A percentile compares a stretch with the other conserved stretches of the same genome.
Conservation (phyloP, 1,140 invertebrate species). For the Octopus sinensis region DNA sequence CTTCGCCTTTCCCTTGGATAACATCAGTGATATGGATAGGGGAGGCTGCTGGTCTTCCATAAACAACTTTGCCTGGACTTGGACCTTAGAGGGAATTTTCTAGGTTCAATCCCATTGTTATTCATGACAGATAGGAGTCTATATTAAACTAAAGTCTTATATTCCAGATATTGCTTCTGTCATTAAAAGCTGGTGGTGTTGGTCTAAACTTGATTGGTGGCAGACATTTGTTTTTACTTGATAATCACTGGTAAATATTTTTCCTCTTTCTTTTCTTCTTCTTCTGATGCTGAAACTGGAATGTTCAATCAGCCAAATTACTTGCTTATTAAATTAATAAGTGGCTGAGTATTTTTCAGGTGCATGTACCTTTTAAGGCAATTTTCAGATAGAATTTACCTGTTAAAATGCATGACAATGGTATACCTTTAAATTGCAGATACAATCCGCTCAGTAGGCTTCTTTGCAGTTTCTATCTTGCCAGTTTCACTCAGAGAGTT, state of each 20-base stretch:
- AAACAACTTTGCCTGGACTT: too few relatives aligned
- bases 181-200: slow-evolving; percentile 84
- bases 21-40: too few relatives aligned
- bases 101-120: too few relatives aligned
- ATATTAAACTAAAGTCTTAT: slow-evolving; percentile 3
- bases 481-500: too few relatives aligned
- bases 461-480: too few relatives aligned
- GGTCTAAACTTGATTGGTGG: slow-evolving; percentile 86
- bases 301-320: neutral
- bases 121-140: too few relatives aligned
- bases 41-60: too few relatives aligned
- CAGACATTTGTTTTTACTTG: slow-evolving; percentile 84
- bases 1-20: too few relatives aligned
- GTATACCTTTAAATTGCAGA: neutral
- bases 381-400: neutral
- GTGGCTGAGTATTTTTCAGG: neutral
- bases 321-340: neutral
- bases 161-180: slow-evolving; percentile 70
- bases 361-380: neutral
- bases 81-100: too few relatives aligned
- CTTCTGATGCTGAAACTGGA: neutral
- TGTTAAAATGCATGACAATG: neutral
- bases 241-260: slow-evolving; percentile 77
- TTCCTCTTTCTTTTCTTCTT: neutral
- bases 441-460: neutral